These are phyloP conservation scores for Prostheceraeus crozeri DNA, from an alignment of 2,888 invertebrate species.

Conservation along the genomic window DNA sequence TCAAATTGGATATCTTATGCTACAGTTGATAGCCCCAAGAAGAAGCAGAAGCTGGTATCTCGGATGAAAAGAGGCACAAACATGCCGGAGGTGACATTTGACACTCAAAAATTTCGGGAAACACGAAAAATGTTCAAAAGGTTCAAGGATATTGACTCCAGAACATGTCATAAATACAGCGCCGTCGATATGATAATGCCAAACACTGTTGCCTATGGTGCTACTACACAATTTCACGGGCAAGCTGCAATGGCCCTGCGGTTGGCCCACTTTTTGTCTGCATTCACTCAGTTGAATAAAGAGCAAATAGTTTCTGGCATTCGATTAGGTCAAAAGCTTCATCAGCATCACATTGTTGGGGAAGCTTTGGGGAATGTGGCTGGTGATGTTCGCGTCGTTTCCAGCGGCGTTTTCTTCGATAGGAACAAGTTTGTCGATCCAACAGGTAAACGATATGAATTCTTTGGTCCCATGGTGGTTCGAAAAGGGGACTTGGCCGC, in stretches of 20 bases:
- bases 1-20: no score
- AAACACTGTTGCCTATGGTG: constrained; percentile 78
- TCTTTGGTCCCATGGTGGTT: constrained; percentile 48
- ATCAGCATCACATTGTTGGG: no score
- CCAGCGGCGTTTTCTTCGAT: constrained; percentile 82
- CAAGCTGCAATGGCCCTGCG: constrained; percentile 94
- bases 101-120: no score
- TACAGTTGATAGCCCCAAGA: no score
- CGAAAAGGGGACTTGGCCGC: constrained; percentile 29
- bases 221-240: constrained; percentile 74
- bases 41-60: no score
- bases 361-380: constrained; percentile 82
- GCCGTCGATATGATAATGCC: constrained; percentile 67
- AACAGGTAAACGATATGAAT: constrained; percentile 42
- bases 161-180: no score
- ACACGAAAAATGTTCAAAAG: no score
- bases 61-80: no score
- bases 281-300: constrained; percentile 68
- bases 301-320: constrained; percentile 5
- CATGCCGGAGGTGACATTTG: no score
- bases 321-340: no score
- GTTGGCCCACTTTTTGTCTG: constrained; percentile 86
- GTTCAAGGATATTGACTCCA: no score
- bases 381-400: constrained; percentile 83
- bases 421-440: constrained; percentile 78